These are phyloP conservation scores for Ginglymostoma cirratum DNA, from an alignment of 2,113 vertebrate species.

Conservation along the genomic window DNA sequence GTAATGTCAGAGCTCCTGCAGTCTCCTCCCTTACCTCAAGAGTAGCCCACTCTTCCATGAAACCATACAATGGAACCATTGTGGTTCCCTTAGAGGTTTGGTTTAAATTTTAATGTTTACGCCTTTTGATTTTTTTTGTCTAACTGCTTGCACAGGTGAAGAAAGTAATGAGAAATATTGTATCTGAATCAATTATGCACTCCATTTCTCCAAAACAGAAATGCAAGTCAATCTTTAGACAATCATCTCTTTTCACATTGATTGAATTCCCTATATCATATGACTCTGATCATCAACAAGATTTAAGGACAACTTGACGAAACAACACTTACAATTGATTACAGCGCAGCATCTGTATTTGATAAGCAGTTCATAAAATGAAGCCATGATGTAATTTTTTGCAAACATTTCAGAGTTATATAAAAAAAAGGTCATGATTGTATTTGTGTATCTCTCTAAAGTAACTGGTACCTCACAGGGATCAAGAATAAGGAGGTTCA, in stretches of 20 bases:
- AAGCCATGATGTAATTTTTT: not conserved
- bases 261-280: slow-evolving; percentile 5
- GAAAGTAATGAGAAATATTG: not conserved
- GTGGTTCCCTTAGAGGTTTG: not conserved
- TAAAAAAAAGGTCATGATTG: not conserved
- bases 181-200: not conserved
- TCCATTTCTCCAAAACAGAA: not conserved
- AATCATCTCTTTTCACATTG: not conserved
- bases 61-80: not conserved
- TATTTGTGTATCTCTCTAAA: not conserved
- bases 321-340: not conserved
- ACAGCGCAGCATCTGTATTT: not conserved
- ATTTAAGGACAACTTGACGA: not conserved
- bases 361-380: not conserved
- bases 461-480: too few relatives aligned
- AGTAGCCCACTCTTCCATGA: not conserved
- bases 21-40: too few relatives aligned
- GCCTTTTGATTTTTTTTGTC: not conserved
- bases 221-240: not conserved
- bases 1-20: too few relatives aligned
- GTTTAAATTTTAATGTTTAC: not conserved
- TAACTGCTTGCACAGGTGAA: not conserved
- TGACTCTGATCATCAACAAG: not conserved
- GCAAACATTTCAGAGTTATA: not conserved
- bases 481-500: not conserved